Conservation (phyloP, 2,113 vertebrate species). For the Narcine bancroftii region DNA sequence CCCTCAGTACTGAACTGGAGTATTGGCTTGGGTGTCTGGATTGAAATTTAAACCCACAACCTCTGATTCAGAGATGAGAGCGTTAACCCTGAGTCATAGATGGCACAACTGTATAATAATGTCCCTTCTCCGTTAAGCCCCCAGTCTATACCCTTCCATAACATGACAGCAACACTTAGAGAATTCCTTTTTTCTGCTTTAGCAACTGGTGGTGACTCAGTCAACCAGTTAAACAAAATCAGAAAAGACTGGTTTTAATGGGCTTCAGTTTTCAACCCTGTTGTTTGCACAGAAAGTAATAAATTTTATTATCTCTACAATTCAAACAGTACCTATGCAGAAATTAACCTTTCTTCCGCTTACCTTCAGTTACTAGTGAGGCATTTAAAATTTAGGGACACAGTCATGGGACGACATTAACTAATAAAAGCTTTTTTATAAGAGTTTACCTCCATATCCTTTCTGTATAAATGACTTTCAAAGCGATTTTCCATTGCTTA, state of each 20-base stretch:
- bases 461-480: constrained; percentile 14
- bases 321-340: constrained; percentile 3
- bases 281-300: constrained; percentile 23
- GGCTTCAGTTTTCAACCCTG: constrained; percentile 20
- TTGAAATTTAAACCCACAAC: not conserved
- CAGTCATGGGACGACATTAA: constrained; percentile 7
- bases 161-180: not conserved
- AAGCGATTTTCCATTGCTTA: not conserved
- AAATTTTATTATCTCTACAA: constrained; percentile 27
- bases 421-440: constrained; percentile 1
- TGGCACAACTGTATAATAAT: not conserved
- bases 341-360: constrained; percentile 22
- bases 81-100: not conserved
- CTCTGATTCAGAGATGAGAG: not conserved
- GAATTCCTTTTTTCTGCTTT: not conserved
- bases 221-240: not conserved
- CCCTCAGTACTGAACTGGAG: not conserved
- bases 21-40: not conserved
- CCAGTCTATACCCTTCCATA: not conserved
- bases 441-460: not conserved
- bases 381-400: not conserved
- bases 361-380: constrained; percentile 7
- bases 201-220: constrained; percentile 23
- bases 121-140: not conserved
- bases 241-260: constrained; percentile 21